Conservation (phyloP, 2,113 vertebrate genomes). For the Pomatorhinus ruficollis region DNA sequence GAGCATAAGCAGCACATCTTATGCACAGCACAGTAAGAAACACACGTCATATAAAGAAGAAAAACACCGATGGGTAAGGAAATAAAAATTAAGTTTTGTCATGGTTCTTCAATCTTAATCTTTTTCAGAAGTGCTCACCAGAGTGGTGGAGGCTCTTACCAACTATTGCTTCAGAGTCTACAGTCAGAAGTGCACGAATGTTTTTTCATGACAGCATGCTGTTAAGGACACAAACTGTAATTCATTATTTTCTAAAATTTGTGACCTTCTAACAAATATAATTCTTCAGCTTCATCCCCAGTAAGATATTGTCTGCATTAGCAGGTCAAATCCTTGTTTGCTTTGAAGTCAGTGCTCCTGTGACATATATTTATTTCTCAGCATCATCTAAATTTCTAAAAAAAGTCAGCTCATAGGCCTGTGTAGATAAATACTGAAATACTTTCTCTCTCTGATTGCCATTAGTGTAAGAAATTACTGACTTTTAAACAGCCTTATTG, state of each 20-base stretch:
- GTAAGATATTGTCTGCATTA: neutral
- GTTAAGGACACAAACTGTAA: neutral
- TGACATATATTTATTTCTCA: neutral
- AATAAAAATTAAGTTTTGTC: neutral
- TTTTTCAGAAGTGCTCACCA: neutral
- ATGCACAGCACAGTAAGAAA: neutral
- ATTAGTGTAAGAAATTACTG: neutral
- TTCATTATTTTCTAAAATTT: neutral
- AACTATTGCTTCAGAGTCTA: neutral
- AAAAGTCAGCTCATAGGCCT: neutral
- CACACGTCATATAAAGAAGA: fast-evolving
- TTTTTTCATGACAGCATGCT: neutral
- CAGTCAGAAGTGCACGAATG: neutral
- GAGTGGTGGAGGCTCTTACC: neutral
- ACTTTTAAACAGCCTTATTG: neutral
- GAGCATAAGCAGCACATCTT: neutral
- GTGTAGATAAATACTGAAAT: neutral
- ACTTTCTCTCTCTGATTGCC: neutral
- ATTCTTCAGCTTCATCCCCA: neutral
- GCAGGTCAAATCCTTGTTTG: neutral
- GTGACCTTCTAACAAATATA: neutral
- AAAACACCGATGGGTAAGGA: neutral
- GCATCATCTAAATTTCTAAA: neutral
- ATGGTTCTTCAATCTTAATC: neutral
- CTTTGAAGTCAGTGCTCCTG: neutral